Evolutionary conservation across 2,113 vertebrate genomes (phyloP), one percentile per base, ranked within the genome.

Genomic region (Strigops habroptila): DNA sequence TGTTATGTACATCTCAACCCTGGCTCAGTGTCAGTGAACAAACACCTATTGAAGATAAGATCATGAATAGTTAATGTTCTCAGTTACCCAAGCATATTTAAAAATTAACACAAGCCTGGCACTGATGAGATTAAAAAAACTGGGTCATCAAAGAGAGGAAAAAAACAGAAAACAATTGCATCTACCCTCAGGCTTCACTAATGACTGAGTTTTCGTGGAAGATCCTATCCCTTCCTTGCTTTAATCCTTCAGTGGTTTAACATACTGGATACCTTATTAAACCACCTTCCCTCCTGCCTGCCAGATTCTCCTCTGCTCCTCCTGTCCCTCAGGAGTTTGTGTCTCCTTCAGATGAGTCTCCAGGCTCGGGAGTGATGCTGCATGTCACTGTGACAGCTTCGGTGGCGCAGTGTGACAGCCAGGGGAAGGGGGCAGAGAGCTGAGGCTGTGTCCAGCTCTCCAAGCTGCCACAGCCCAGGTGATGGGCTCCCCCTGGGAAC

Each of bases 11-110:
- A 5, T n/a, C 52, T 44, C 51, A 48, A 14, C 74, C 53, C 75
- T 95, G 91, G 79, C 78, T 16, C 35, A 2, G 70, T 78, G 77
- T 76, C 74, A 90, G 83, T 35, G 62, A 87, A 57, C 82, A 87
- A 69, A 16, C 64, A 90, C 81, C 69, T 92, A 63, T 51, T 55
- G 71, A 85, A 91, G 86, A 78, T 59, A 82, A 96, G 79, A 94
- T 87, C 55, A 69, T 96, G 82, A 93, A 75, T 97, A 89, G 76
- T 97, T 97, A 83, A 94, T 84, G 88, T 31, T 80, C 92, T 87
- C 95, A 88, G 68, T 97, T 97, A 96, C 79, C 95, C 95, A 94
- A 49, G 92, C 90, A 70, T 82, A 86, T 94, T 96, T 96, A 93
- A 96, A 97, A 97, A 93, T 97, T 95, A 95, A 97, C 71, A 68